Conservation (phyloP, 2,797 vertebrate species). For the Leptodactylus fallax region DNA sequence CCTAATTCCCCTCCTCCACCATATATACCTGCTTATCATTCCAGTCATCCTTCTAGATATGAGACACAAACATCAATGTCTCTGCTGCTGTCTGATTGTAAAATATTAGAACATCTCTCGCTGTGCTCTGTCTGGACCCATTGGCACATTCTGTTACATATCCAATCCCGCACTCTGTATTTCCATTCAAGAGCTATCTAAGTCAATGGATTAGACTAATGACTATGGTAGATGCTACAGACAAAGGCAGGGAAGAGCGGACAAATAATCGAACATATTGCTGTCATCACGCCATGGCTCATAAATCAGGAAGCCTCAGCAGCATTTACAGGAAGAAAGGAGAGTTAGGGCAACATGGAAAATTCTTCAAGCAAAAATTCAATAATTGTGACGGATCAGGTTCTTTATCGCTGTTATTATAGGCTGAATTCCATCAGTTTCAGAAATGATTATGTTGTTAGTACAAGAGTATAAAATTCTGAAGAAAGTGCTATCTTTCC, state of each 20-base stretch:
- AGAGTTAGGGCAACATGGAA: not conserved
- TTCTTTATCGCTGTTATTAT: conserved; percentile 10
- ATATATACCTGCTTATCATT: conserved; percentile 11
- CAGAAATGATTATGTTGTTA: conserved; percentile 7
- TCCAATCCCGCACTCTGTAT: not conserved
- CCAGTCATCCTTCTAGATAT: not conserved
- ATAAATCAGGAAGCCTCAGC: conserved; percentile 18
- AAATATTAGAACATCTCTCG: conserved; percentile 44
- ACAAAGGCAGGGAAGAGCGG: not conserved
- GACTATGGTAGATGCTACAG: not conserved
- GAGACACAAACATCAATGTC: conserved; percentile 15
- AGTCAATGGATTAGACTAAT: conserved; percentile 31
- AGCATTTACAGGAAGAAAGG: conserved; percentile 9
- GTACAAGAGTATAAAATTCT: not conserved
- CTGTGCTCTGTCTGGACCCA: conserved; percentile 5
- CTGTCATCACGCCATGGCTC: not conserved
- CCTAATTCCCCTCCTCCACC: not conserved
- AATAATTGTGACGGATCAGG: conserved; percentile 7
- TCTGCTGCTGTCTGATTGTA: conserved; percentile 6
- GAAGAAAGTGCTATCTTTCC: not conserved
- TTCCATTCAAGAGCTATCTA: not conserved
- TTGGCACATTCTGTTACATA: conserved; percentile 5
- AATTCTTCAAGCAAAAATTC: not conserved
- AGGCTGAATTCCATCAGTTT: not conserved
- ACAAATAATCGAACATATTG: conserved; percentile 17